These are phyloP conservation scores for Tanypteryx hageni DNA, from an alignment of 2,888 invertebrate species.

Conservation along the genomic window DNA sequence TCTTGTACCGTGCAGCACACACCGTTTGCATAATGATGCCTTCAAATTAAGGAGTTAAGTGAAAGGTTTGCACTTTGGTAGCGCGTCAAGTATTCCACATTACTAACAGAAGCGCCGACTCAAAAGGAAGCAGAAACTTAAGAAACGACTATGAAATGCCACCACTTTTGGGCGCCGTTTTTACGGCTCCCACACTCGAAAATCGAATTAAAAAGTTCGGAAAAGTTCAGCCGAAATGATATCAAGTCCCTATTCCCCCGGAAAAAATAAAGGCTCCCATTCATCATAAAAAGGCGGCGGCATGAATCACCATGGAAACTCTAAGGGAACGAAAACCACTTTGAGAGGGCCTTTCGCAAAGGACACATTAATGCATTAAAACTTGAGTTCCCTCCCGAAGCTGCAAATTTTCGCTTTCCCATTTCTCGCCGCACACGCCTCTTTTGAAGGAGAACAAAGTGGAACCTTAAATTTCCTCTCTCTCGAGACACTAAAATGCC, in stretches of 20 bases:
- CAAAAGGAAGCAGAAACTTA: neutral
- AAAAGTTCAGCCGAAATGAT: conserved; percentile 37
- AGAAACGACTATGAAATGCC: too few species aligned
- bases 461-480: neutral
- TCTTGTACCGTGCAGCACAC: neutral
- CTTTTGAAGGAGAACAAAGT: conserved; percentile 48
- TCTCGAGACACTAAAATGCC: conserved; percentile 44
- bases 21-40: neutral
- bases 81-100: neutral
- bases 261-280: neutral
- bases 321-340: conserved; percentile 28
- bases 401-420: conserved; percentile 23
- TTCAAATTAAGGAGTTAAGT: neutral
- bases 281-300: neutral
- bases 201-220: conserved; percentile 44
- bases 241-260: neutral
- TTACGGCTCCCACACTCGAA: conserved; percentile 12
- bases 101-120: neutral
- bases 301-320: conserved; percentile 39
- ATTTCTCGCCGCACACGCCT: conserved; percentile 6
- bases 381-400: conserved; percentile 31
- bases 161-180: neutral
- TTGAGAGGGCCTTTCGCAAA: neutral
- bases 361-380: conserved; percentile 50
- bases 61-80: neutral